Base-by-base conservation (phyloP, 2,113 vertebrate species). In the Pelmatolapia mariae region DNA sequence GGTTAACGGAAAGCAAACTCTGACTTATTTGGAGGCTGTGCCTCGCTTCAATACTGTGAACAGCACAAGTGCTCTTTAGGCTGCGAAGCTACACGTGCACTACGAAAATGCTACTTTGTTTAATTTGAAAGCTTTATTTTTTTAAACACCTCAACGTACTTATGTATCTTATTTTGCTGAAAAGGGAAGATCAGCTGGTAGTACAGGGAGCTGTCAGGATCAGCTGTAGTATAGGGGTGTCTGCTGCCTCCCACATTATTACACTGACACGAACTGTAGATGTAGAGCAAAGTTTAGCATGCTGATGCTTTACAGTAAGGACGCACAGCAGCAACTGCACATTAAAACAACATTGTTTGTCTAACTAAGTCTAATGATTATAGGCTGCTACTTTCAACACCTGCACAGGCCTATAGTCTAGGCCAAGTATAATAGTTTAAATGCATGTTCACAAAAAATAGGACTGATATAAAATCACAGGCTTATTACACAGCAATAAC, bases 51-150 rank as follows among this genome's bases (percentile, higher is more conserved):
- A 66, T 89, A 87, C 78, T 91, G 87, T 90, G 83, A 91, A 91
- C 83, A 92, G 88, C 86, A 90, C 88, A 94, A 76, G 89, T 87
- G 81, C 84, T 91, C 87, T 84, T 87, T 71, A 87, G 71, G 86
- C 26, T 92, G 86, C 82, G 47, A 85, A 82, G 26, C 83, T 79
- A 68, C 52, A 90, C 82, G 38, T 91, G 84, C 87, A 89, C 90
- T 84, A 73, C 66, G 47, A 89, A 89, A 85, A 87, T 86, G 73
- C 73, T 31, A 78, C 71, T 78, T 78, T 47, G 24, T 94, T 93
- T 94, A 90, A 95, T 93, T 95, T 92, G 89, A 85, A 91, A 93
- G 82, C 47, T 92, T 89, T 87, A 92, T 92, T 93, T 93, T 91
- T 91, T 87, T 80, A 92, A 86, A 68, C 71, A 81, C 16, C 19